phyloP scores from a whole-genome alignment of 2,888 invertebrate genomes.

The Caenorhabditis sp. region DNA sequence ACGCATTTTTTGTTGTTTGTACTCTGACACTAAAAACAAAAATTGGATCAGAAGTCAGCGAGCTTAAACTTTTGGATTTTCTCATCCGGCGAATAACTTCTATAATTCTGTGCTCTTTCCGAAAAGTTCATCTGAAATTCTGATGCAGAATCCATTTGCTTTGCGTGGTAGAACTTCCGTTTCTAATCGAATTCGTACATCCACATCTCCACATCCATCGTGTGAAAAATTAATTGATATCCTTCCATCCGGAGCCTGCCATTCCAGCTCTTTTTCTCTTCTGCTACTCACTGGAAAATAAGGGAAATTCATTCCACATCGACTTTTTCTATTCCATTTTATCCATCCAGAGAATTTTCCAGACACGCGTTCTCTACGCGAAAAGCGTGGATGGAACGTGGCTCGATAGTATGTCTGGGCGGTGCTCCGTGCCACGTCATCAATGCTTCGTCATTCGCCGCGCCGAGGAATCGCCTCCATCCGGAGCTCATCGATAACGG shows the following conservation, averaged over 20 bases:
- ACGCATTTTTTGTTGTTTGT: constrained; percentile 4
- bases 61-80: neutral
- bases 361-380: constrained; percentile 58
- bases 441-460: no score
- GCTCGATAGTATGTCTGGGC: constrained; percentile 54
- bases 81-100: neutral
- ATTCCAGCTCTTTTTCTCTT: neutral
- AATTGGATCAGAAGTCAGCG: neutral
- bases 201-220: neutral
- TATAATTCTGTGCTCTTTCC: neutral
- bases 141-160: constrained; percentile 3
- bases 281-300: no score
- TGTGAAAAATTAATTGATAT: neutral
- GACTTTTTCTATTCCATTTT: no score
- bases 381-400: constrained; percentile 66
- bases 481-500: constrained; percentile 51
- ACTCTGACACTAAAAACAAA: no score
- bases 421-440: constrained; percentile 9
- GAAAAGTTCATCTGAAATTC: constrained; percentile 15
- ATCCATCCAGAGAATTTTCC: constrained; percentile 8
- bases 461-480: constrained; percentile 41
- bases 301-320: no score
- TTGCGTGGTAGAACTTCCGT: constrained; percentile 6
- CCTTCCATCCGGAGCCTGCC: neutral
- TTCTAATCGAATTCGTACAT: constrained; percentile 20